phyloP scores from a whole-genome alignment of 2,888 invertebrate species.

The Sphaerophoria taeniata region DNA sequence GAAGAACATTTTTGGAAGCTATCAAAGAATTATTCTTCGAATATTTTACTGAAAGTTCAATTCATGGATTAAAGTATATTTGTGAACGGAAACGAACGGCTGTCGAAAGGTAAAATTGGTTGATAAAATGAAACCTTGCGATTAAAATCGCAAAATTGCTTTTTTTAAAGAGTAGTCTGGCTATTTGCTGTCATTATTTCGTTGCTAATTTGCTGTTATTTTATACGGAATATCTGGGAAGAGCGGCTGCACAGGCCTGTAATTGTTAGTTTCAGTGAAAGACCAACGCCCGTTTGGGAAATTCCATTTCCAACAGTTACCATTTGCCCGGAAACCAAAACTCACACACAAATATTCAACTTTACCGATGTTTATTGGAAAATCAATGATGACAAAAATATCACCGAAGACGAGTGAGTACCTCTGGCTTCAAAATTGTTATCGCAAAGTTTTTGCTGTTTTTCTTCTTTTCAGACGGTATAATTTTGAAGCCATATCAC shows the following conservation, averaged over 20 bases:
- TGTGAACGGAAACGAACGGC: background rate
- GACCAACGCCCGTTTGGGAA: conserved; percentile 82
- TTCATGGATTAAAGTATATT: conserved; percentile 2
- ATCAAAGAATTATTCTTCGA: background rate
- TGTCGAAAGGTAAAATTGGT: background rate
- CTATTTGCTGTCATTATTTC: background rate
- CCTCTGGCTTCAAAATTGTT: background rate
- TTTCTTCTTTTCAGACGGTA: background rate
- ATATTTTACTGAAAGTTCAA: background rate
- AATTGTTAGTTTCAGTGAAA: conserved; percentile 87
- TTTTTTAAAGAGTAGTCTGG: conserved; percentile 11
- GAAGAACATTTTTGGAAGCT: background rate
- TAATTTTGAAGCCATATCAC: background rate
- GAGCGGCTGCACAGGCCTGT: conserved; percentile 87
- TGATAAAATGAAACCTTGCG: too few species aligned
- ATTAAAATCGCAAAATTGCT: background rate
- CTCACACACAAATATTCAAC: conserved; percentile 21
- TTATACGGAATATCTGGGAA: conserved; percentile 80
- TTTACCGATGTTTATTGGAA: background rate
- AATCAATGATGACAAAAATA: background rate
- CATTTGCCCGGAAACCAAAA: conserved; percentile 64
- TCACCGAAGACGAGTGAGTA: background rate
- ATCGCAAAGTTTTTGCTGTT: background rate
- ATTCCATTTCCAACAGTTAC: conserved; percentile 67
- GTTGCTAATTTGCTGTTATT: background rate